A percentile compares a stretch with the other conserved stretches of the same genome.
phyloP scores from a whole-genome alignment of 2,888 invertebrate species.

The Gonocerus acuteangulatus region DNA sequence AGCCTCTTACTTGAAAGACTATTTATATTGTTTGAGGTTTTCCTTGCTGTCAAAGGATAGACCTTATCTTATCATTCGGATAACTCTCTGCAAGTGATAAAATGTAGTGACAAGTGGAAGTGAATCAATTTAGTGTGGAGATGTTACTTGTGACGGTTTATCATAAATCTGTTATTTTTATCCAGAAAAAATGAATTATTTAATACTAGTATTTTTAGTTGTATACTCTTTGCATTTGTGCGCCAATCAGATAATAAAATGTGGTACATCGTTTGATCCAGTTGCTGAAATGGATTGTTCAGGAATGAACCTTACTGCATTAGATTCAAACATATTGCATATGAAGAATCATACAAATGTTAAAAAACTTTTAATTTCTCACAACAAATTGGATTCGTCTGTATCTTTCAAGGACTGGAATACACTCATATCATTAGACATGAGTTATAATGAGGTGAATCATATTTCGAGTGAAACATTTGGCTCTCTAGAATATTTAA shows the following conservation, averaged over 20 bases:
- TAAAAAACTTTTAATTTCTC: conserved; percentile 10
- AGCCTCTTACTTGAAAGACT: no score
- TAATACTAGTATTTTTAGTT: no score
- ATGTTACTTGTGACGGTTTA: no score
- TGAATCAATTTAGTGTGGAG: neutral
- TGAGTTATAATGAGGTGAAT: conserved; percentile 26
- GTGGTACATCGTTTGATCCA: no score
- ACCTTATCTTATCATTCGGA: neutral
- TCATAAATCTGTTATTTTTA: no score
- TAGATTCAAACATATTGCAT: no score
- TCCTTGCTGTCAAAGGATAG: neutral
- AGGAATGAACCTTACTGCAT: no score
- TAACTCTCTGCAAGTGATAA: neutral
- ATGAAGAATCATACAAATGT: conserved; percentile 3
- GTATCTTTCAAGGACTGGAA: conserved; percentile 23
- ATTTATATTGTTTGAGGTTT: no score
- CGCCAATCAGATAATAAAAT: no score
- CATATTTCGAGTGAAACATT: conserved; percentile 17
- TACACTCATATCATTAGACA: conserved; percentile 23
- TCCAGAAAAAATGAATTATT: no score
- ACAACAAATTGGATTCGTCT: conserved; percentile 22
- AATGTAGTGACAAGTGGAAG: neutral
- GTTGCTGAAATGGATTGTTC: no score
- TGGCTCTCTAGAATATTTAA: conserved; percentile 5
- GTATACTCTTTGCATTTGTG: no score